These are phyloP conservation scores for Nyctibius grandis DNA, from an alignment of 2,797 vertebrate species.

Conservation along the genomic window DNA sequence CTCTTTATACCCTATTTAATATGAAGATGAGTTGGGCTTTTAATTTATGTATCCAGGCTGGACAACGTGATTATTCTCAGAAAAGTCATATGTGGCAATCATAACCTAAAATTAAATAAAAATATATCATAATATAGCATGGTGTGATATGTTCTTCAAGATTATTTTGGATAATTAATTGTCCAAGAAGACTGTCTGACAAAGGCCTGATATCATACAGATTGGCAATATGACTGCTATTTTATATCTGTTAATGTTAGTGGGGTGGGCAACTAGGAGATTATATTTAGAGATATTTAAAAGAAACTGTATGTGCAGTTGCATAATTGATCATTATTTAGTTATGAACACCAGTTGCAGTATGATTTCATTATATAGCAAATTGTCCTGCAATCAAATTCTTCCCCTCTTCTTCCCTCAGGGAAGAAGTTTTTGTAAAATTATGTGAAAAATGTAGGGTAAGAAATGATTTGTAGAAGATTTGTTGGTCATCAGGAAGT, in stretches of 20 bases:
- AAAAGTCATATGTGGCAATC: neutral
- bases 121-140: neutral
- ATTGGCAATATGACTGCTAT: neutral
- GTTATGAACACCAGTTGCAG: conserved; percentile 20
- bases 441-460: neutral
- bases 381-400: neutral
- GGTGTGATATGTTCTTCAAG: neutral
- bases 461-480: neutral
- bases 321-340: conserved; percentile 19
- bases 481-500: neutral
- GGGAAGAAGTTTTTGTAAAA: neutral
- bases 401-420: neutral
- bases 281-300: neutral
- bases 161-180: neutral
- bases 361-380: neutral
- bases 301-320: neutral
- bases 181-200: neutral
- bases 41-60: neutral
- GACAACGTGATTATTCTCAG: neutral
- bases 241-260: neutral
- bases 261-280: neutral
- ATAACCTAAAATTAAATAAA: neutral
- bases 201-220: neutral
- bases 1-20: neutral
- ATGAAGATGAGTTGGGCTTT: neutral